Conservation (phyloP, 2,113 vertebrate genomes). For the Rutilus rutilus region DNA sequence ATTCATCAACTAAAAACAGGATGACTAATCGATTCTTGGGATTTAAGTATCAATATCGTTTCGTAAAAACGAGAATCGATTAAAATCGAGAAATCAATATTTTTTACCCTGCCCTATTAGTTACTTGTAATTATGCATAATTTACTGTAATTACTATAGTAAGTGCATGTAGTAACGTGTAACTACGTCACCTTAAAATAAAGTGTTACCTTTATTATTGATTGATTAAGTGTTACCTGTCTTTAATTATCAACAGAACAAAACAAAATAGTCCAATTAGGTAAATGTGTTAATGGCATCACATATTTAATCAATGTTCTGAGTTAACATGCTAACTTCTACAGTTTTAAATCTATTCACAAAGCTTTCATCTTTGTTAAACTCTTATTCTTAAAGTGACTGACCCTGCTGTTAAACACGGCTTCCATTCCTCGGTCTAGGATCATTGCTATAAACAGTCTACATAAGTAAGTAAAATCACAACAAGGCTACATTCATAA, state of each 20-base stretch:
- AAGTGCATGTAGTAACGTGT: no score
- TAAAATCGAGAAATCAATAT: no score
- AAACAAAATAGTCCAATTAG: background rate
- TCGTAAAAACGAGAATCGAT: no score
- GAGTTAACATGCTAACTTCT: background rate
- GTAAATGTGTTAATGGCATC: background rate
- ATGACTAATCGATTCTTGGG: no score
- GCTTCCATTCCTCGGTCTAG: background rate
- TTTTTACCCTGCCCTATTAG: no score
- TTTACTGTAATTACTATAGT: no score
- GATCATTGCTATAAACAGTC: background rate
- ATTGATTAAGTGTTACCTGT: no score
- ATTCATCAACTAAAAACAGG: no score
- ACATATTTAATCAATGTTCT: background rate
- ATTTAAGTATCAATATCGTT: no score
- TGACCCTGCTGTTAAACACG: background rate
- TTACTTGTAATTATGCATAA: no score
- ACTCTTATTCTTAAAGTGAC: background rate
- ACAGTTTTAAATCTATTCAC: background rate
- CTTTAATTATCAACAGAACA: background rate
- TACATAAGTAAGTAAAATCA: background rate
- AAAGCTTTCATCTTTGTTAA: background rate
- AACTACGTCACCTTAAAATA: no score
- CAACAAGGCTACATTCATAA: slow-evolving; percentile 10
- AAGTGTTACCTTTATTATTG: no score